Evolutionary conservation across 2,888 invertebrate species (phyloP), one percentile per base, ranked within the genome.

Genomic region (Caenorhabditis angaria): DNA sequence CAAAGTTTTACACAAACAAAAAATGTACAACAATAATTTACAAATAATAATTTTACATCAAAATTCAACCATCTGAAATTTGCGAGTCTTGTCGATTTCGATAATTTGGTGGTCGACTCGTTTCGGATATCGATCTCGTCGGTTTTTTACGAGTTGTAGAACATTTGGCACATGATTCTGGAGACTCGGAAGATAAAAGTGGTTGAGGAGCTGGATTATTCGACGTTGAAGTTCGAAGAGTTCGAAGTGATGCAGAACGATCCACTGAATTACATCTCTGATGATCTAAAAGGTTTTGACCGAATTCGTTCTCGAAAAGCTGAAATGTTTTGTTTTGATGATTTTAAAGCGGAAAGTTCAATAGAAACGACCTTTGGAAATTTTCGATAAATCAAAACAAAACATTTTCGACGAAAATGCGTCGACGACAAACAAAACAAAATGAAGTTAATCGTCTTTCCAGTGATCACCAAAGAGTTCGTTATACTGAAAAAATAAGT

Each of bases 391-490:
- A 83, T 76, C n/a, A 83, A 68, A 8, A 76, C 66, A 29, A 80
- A 68, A 64, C 85, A 86, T 61, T 83, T 84, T 18, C 81, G 62
- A 28, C 86, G 75, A 57, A 86, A 86, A 72, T 85, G 82, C n/a
- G 81, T 82, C 0, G 85, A 85, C 22, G 84, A 84, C 8, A 85
- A 68, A 59, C 86, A 86, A 68, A 87, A 86, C 8, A 86, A 72
- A 10, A 84, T 76, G 61, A 86, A 86, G 65, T 86, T 86, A 51
- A 83, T 77, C 8, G 84, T 83, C 68, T 86, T 86, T 2, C 86
- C 86, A 14, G 82, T 82, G 25, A 86, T 79, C 3, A 86, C 86
- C 24, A 86, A 64, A 12, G 79, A 77, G 61, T 86, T 86, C 1
- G 86, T 82, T 12, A 86, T 76, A 66, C 85, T 83, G 70, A 65